Conservation (phyloP, 92 coral and sea anemone species). For the Virgularia gustaviana region DNA sequence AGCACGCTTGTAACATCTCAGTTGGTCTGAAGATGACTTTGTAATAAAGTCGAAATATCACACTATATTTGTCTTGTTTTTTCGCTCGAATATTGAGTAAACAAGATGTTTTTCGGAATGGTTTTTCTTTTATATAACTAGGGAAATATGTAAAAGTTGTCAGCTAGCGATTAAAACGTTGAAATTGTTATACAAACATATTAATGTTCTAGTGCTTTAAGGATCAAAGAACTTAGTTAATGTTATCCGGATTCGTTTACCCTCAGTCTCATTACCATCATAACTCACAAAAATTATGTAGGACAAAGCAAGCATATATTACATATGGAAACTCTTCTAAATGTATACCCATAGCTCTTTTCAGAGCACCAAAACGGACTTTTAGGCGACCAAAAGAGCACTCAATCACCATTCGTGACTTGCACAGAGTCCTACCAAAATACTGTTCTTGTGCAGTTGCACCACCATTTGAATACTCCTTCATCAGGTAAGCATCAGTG, state of each 20-base stretch:
- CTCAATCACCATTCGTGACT: constrained; percentile 58
- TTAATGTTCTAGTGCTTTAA: too few species aligned
- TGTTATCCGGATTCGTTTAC: constrained; percentile 36
- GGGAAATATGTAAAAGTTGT: too few species aligned
- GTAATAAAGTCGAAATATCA: too few species aligned
- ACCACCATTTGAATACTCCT: constrained; percentile 62
- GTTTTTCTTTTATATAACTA: too few species aligned
- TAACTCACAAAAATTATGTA: constrained; percentile 47
- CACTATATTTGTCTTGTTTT: too few species aligned
- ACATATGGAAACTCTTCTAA: constrained; percentile 42
- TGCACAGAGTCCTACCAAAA: constrained; percentile 50
- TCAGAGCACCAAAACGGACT: constrained; percentile 56
- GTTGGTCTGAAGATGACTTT: too few species aligned
- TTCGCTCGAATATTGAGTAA: too few species aligned
- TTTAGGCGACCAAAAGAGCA: constrained; percentile 64
- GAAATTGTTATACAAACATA: too few species aligned
- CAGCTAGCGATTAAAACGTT: too few species aligned
- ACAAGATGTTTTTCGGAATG: too few species aligned
- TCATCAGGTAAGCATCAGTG: constrained; percentile 49
- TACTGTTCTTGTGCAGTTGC: constrained; percentile 49
- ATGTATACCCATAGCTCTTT: constrained; percentile 53
- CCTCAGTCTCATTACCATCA: constrained; percentile 33
- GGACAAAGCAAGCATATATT: constrained; percentile 43
- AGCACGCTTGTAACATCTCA: too few species aligned
- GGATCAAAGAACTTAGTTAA: constrained; percentile 47